Evolutionary conservation across 1,140 invertebrate species (phyloP).

Genomic region (Episyrphus balteatus): DNA sequence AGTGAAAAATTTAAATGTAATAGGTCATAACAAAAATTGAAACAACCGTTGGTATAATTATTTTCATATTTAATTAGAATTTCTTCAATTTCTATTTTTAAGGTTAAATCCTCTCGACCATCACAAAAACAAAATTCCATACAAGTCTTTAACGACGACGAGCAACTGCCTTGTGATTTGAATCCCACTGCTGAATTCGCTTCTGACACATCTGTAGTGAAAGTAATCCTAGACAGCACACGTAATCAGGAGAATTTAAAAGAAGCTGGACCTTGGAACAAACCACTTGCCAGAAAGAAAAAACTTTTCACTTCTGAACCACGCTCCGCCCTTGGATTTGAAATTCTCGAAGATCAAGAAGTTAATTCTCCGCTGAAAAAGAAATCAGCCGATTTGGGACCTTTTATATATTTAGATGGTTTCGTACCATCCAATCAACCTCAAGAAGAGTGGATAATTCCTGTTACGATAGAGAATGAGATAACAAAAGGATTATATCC

Average conservation of each 20-base stretch:
- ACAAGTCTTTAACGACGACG: not conserved
- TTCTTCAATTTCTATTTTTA: no score
- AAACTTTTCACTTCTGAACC: conserved; percentile 12
- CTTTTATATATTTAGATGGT: conserved; percentile 16
- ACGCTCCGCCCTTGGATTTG: conserved; percentile 16
- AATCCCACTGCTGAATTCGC: not conserved
- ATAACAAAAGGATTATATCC: conserved; percentile 14
- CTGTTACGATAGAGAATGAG: conserved; percentile 25
- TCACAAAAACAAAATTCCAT: not conserved
- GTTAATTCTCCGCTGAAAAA: conserved; percentile 2
- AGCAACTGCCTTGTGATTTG: not conserved
- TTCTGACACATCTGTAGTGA: conserved; percentile 11
- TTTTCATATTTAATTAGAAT: no score
- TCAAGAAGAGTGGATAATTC: conserved; percentile 19
- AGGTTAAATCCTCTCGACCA: not conserved
- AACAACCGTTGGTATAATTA: no score
- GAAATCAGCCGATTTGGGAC: conserved; percentile 15
- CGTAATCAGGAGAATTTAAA: conserved; percentile 43
- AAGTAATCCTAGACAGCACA: conserved; percentile 44
- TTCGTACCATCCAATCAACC: conserved; percentile 17
- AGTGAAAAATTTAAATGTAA: no score
- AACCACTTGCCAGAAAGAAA: conserved; percentile 30
- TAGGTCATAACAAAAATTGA: no score
- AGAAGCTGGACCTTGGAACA: conserved; percentile 54
- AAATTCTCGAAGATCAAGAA: conserved; percentile 27